These are phyloP conservation scores for Aphodius sticticus DNA, from an alignment of 2,888 invertebrate genomes.

Conservation along the genomic window DNA sequence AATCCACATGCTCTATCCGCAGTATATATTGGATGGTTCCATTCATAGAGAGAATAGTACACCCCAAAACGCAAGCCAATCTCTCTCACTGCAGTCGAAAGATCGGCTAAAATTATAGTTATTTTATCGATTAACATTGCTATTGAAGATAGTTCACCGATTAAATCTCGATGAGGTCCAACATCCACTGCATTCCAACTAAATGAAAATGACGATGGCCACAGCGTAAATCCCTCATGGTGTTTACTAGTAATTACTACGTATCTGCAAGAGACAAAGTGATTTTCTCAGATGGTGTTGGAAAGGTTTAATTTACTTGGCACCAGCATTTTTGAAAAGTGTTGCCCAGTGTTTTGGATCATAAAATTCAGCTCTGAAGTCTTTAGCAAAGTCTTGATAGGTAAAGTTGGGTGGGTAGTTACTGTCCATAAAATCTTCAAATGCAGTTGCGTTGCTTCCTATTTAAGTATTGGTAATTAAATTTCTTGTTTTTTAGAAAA, in stretches of 20 bases:
- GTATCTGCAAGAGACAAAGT: slow-evolving; percentile 64
- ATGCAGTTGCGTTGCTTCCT: slow-evolving; percentile 56
- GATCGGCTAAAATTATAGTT: slow-evolving; percentile 62
- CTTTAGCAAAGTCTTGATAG: slow-evolving; percentile 90
- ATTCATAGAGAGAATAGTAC: slow-evolving; percentile 88
- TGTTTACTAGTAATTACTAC: slow-evolving; percentile 86
- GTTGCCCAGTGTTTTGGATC: slow-evolving; percentile 85
- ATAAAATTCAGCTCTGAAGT: slow-evolving; percentile 91
- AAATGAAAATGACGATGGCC: slow-evolving; percentile 81
- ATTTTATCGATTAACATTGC: not conserved
- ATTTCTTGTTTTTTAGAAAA: not conserved
- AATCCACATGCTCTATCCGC: slow-evolving; percentile 73
- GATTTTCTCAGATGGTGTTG: slow-evolving; percentile 5
- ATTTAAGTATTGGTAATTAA: not conserved
- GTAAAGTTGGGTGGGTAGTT: slow-evolving; percentile 86
- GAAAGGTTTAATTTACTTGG: slow-evolving; percentile 69
- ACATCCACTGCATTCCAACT: slow-evolving; percentile 85
- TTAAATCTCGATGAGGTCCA: slow-evolving; percentile 79
- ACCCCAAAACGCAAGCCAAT: slow-evolving; percentile 78
- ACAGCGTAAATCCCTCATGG: slow-evolving; percentile 84
- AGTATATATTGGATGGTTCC: slow-evolving; percentile 86
- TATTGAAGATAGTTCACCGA: slow-evolving; percentile 61
- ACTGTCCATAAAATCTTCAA: slow-evolving; percentile 76
- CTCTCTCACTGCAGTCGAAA: slow-evolving; percentile 73
- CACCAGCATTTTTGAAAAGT: slow-evolving; percentile 84